A percentile compares a stretch with the other conserved stretches of the same genome.
These are phyloP conservation scores for Microctenopoma lineatum DNA, from an alignment of 2,797 vertebrate species.

Conservation along the genomic window DNA sequence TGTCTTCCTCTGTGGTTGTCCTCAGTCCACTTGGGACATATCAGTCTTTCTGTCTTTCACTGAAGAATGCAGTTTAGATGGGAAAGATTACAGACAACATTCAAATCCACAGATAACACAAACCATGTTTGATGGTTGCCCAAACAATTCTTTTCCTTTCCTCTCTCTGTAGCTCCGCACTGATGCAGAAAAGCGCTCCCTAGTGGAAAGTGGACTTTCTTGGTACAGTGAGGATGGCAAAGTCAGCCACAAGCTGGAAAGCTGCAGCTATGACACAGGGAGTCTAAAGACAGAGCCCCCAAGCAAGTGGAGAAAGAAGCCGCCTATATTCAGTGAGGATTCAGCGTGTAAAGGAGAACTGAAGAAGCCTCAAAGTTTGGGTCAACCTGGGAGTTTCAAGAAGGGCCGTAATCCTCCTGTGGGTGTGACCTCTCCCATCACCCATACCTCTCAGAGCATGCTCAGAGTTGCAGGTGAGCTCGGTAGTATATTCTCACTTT, in stretches of 20 bases:
- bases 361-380: slow-evolving; percentile 91
- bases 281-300: slow-evolving; percentile 93
- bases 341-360: slow-evolving; percentile 83
- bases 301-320: slow-evolving; percentile 95
- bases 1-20: slow-evolving; percentile 31
- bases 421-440: slow-evolving; percentile 96
- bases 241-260: slow-evolving; percentile 83
- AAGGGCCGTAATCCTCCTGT: slow-evolving; percentile 93
- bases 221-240: slow-evolving; percentile 97
- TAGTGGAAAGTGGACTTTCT: slow-evolving; percentile 95
- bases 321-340: slow-evolving; percentile 80
- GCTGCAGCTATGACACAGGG: slow-evolving; percentile 88
- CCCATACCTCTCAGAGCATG: slow-evolving; percentile 92
- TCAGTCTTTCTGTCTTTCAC: slow-evolving; percentile 36
- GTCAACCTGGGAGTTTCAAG: slow-evolving; percentile 87
- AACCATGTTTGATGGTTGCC: slow-evolving; percentile 47
- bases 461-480: slow-evolving; percentile 92
- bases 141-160: slow-evolving; percentile 32
- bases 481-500: background rate
- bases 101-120: slow-evolving; percentile 58
- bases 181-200: slow-evolving; percentile 96
- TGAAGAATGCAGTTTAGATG: slow-evolving; percentile 65
- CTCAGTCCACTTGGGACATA: slow-evolving; percentile 24
- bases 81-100: slow-evolving; percentile 58
- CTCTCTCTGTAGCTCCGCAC: slow-evolving; percentile 89